Conservation (phyloP, 2,113 vertebrate genomes). For the Phylloscopus trochiloides region DNA sequence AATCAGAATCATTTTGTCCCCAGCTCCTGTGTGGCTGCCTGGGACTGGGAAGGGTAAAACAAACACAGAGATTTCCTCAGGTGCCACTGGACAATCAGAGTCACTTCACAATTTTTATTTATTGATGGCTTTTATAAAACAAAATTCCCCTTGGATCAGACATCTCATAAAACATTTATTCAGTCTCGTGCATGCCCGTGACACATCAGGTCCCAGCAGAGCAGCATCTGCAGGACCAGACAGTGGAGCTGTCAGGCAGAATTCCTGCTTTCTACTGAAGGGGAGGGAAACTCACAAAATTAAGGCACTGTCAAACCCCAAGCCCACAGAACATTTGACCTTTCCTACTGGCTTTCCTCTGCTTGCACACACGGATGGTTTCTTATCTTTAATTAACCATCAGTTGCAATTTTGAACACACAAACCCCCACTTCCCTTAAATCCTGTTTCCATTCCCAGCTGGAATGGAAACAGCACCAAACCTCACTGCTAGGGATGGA, state of each 20-base stretch:
- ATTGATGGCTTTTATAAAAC: conserved; percentile 16
- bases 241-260: background rate
- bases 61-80: background rate
- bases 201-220: background rate
- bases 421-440: background rate
- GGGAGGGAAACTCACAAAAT: conserved; percentile 4
- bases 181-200: background rate
- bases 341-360: background rate
- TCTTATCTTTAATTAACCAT: background rate
- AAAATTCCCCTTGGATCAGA: background rate
- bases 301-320: conserved; percentile 58
- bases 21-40: background rate
- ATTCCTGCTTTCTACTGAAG: background rate
- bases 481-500: background rate
- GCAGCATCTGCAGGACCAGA: background rate
- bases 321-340: background rate
- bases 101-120: conserved; percentile 56
- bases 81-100: background rate
- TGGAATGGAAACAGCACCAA: background rate
- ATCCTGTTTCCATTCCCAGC: background rate
- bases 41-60: background rate
- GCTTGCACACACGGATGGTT: background rate
- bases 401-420: background rate
- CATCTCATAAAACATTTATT: background rate
- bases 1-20: background rate